Evolutionary conservation across 2,113 vertebrate species (phyloP).

Genomic region (Tachysurus vachellii): DNA sequence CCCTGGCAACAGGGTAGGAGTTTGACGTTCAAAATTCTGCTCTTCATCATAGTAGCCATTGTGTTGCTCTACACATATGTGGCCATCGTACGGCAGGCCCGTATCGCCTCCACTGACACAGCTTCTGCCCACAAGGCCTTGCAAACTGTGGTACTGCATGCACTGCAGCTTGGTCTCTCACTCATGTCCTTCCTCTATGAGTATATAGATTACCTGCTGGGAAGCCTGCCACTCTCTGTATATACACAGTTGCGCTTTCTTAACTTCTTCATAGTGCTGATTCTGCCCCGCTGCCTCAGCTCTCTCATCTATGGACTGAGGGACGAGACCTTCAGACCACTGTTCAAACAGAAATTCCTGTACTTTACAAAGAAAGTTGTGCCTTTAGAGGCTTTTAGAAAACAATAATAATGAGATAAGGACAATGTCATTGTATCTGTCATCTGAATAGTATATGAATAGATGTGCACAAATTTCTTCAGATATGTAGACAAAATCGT

Average conservation of each 20-base stretch:
- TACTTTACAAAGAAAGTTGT: slow-evolving; percentile 11
- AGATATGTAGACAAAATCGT: too few relatives aligned
- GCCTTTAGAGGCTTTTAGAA: neutral
- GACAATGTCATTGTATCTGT: neutral
- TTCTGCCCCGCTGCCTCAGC: slow-evolving; percentile 46
- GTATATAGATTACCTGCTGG: slow-evolving; percentile 29
- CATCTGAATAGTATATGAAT: too few relatives aligned
- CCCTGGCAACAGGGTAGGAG: slow-evolving; percentile 27
- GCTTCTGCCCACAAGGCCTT: slow-evolving; percentile 27
- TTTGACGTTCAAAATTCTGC: slow-evolving; percentile 20
- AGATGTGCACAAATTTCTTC: too few relatives aligned
- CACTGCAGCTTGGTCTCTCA: slow-evolving; percentile 49
- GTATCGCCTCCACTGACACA: slow-evolving; percentile 32
- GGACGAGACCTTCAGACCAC: slow-evolving; percentile 41
- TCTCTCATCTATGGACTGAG: slow-evolving; percentile 50
- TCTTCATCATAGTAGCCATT: slow-evolving; percentile 15
- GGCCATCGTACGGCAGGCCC: slow-evolving; percentile 31
- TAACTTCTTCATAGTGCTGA: slow-evolving; percentile 39
- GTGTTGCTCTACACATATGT: slow-evolving; percentile 50
- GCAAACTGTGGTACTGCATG: slow-evolving; percentile 53
- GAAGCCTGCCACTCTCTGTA: neutral
- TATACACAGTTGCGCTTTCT: slow-evolving; percentile 26
- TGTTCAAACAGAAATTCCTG: slow-evolving; percentile 36
- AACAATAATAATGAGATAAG: neutral
- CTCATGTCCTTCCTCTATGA: slow-evolving; percentile 47